Base-by-base conservation (phyloP, 1,140 invertebrate species). In the Cheumatopsyche charites region DNA sequence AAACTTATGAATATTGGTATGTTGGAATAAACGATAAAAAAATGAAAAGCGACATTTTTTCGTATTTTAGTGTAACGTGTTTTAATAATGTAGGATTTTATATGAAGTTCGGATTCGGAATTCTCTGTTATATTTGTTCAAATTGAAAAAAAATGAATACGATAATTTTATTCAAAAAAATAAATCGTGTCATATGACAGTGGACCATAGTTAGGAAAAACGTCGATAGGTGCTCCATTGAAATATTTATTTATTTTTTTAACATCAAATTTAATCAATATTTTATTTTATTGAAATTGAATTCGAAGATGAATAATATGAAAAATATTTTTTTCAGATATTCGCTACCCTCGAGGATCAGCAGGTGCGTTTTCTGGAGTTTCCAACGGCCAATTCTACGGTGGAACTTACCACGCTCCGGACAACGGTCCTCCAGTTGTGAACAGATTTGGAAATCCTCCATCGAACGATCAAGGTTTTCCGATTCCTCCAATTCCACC, bases 371-470 rank as follows among this genome's bases (percentile, higher is more conserved):
- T 71, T 67, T 68, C 72, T 19, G 74, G 74, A 1, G 25, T 65
- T 21, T 66, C 43, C 17, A 73, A 76, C 19, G 74, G 74, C 13
- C 74, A 76, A 43, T 58, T 29, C 42, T 76, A 71, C 42, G 74
- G 74, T 1, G 74, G 74, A 5, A 76, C 43, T 25, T 76, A 71
- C 55, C 55, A 73, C 21, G 13, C 52, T 1, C 74, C 74, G 0
- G 72, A 76, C 47, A 58, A 73, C 17, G 74, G 29, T 36, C 74
- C 74, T 15, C 21, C 74, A 12, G 62, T 76, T 25, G 70, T 73
- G 45, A 76, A 76, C 66, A 65, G 71, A 36, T 76, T 76, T 62
- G 74, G 74, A n/a, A 68, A 73, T 19, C 67, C 65, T 19, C 67
- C 52, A 49, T 13, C 68, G 12, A 12, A 11, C 9, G 23, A n/a